These are phyloP conservation scores for Ormyrus thymus DNA, from an alignment of 2,888 invertebrate species.

Conservation along the genomic window DNA sequence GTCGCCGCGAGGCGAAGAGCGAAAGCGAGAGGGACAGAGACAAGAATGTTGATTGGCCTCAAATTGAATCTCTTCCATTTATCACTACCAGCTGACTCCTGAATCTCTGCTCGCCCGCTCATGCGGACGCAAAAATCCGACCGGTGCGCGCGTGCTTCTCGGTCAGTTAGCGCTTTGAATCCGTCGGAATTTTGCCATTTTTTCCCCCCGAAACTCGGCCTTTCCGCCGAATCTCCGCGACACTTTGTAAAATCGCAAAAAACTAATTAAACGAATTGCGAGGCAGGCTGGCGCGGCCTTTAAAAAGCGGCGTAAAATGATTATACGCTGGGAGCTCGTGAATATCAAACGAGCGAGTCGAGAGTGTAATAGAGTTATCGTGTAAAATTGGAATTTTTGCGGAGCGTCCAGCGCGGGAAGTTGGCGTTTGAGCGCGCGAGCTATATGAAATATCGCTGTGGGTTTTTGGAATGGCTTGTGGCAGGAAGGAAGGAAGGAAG, in stretches of 20 bases:
- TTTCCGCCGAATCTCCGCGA: neutral
- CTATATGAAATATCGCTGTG: conserved; percentile 43
- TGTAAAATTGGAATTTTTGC: conserved; percentile 45
- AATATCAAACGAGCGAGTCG: conserved; percentile 42
- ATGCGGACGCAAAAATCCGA: no score
- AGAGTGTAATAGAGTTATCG: conserved; percentile 44
- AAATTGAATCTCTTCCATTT: conserved; percentile 73
- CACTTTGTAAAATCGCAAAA: conserved; percentile 3
- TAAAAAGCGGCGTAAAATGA: conserved; percentile 22
- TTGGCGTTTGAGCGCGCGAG: neutral
- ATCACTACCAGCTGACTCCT: conserved; percentile 64
- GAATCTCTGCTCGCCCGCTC: neutral
- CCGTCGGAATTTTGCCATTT: neutral
- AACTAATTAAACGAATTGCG: conserved; percentile 41
- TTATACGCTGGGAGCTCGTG: conserved; percentile 7
- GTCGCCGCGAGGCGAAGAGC: conserved; percentile 37
- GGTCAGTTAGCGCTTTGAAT: neutral
- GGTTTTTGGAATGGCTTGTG: conserved; percentile 29
- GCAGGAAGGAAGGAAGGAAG: conserved; percentile 33
- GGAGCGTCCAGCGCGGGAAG: neutral
- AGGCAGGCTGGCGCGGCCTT: neutral
- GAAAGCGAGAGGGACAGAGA: conserved; percentile 63
- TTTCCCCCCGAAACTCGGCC: neutral
- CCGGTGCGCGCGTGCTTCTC: no score
- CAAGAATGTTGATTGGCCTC: conserved; percentile 73